A percentile compares a stretch with the other conserved stretches of the same genome.
Evolutionary conservation across 2,113 vertebrate genomes (phyloP).

Genomic region (Physeter macrocephalus): DNA sequence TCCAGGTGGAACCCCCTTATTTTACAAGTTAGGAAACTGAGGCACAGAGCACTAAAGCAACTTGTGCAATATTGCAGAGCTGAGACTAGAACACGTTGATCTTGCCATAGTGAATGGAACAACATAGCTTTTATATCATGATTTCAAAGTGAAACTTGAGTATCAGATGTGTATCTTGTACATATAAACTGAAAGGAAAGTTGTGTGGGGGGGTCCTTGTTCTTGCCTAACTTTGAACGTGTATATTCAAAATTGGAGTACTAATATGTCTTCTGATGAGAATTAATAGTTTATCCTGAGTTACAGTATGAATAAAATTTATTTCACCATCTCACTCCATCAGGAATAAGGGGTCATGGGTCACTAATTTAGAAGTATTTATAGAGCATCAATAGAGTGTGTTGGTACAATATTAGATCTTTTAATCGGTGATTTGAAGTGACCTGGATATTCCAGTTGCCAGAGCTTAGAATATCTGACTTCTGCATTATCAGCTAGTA

Average conservation of each 20-base stretch:
- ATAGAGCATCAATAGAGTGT: neutral
- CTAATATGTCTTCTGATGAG: neutral
- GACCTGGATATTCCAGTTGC: neutral
- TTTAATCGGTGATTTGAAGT: conserved; percentile 45
- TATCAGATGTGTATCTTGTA: neutral
- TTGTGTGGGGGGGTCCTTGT: neutral
- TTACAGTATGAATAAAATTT: neutral
- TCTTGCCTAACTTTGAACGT: neutral
- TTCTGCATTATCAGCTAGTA: neutral
- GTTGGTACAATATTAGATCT: conserved; percentile 22
- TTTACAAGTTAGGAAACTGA: neutral
- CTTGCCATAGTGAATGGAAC: neutral
- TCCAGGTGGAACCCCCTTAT: neutral
- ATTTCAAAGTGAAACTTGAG: neutral
- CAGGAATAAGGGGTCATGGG: neutral
- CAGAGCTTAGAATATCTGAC: neutral
- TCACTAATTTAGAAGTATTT: conserved; percentile 43
- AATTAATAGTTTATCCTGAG: neutral
- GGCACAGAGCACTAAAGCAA: neutral
- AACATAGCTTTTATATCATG: neutral
- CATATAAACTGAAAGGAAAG: neutral
- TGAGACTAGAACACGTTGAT: neutral
- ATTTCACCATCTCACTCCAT: conserved; percentile 2
- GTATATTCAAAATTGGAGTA: neutral
- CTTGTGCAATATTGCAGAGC: neutral